These are phyloP conservation scores for Chymomyza caudatula DNA, from an alignment of 2,888 invertebrate species.

Conservation along the genomic window DNA sequence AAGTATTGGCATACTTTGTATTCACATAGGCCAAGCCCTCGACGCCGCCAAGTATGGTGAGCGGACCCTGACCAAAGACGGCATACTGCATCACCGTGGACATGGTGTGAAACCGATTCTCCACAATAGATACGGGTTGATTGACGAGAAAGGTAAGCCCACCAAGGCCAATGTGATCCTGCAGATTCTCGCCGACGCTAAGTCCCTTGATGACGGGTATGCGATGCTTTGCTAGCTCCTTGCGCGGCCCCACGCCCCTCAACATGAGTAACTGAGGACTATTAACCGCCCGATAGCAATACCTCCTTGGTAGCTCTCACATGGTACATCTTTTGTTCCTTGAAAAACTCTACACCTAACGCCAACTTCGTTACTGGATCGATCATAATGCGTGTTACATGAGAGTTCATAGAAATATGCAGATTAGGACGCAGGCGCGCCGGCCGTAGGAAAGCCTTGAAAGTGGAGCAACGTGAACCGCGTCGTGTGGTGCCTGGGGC, in stretches of 20 bases:
- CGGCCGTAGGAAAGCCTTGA: conserved; percentile 91
- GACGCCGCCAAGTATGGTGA: conserved; percentile 92
- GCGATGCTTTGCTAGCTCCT: conserved; percentile 84
- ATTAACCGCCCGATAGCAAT: conserved; percentile 92
- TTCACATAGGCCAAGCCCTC: conserved; percentile 94
- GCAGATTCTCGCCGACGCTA: conserved; percentile 90
- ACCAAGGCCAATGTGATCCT: conserved; percentile 92
- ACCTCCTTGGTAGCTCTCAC: conserved; percentile 91
- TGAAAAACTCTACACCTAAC: conserved; percentile 89
- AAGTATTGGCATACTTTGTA: conserved; percentile 88
- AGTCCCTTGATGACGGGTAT: conserved; percentile 90
- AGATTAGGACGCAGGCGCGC: conserved; percentile 88
- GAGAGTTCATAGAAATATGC: conserved; percentile 89
- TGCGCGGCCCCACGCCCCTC: conserved; percentile 90
- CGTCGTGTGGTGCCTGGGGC: conserved; percentile 88
- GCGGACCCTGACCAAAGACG: conserved; percentile 88
- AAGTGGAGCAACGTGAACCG: conserved; percentile 92
- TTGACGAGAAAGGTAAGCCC: conserved; percentile 91
- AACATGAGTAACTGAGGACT: conserved; percentile 96
- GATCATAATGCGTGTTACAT: conserved; percentile 86
- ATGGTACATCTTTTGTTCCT: conserved; percentile 85
- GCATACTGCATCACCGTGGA: conserved; percentile 91
- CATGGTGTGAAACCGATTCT: conserved; percentile 87
- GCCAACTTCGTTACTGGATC: conserved; percentile 87
- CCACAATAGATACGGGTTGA: conserved; percentile 87